Evolutionary conservation across 1,140 invertebrate species (phyloP), one percentile per base, ranked within the genome.

Genomic region (Palaemon carinicauda): DNA sequence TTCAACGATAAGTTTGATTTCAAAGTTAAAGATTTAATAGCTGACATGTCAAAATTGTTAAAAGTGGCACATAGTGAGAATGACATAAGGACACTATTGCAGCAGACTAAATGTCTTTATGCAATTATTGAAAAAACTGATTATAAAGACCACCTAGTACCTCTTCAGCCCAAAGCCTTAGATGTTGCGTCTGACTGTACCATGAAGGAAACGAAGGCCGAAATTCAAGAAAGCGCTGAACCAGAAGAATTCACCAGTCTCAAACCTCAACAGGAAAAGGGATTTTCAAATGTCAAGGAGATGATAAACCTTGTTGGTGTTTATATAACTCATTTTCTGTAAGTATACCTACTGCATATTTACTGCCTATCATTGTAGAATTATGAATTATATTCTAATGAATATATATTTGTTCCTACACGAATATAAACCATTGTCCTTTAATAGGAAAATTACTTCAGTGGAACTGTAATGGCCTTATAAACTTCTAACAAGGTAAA

Each of bases 1-100:
- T 82, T 89, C 69, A 82, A 19, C 14, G 88, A 89, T 21, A 89
- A 52, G 33, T 89, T 89, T 60, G 74, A 83, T 4, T 31, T 50
- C 17, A 31, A 80, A 1, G 19, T 88, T 19, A 80, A 88, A 60
- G 21, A 80, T 24, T 69, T 83, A 24, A 10, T 86, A 31, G 52
- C 19, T 14, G 29, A 80, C n/a, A 73, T 86, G 27, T n/a, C 24
- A 19, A 4, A 15, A 7, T 33, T 53, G 21, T 19, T 74, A 12
- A 52, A 17, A 24, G 24, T 31, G 1, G 41, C 17, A 17, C 31
- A 50, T 10, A 82, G 52, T 10, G 65, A 65, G 33, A 74, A 52
- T 52, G 51, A 80, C 21, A 60, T 56, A 17, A 21, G 21, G 21
- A 53, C n/a, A 3, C 77, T 86, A 15, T 0, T 27, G 17, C 27